Evolutionary conservation across 2,797 vertebrate genomes (phyloP).

Genomic region (Crypturellus tataupa): DNA sequence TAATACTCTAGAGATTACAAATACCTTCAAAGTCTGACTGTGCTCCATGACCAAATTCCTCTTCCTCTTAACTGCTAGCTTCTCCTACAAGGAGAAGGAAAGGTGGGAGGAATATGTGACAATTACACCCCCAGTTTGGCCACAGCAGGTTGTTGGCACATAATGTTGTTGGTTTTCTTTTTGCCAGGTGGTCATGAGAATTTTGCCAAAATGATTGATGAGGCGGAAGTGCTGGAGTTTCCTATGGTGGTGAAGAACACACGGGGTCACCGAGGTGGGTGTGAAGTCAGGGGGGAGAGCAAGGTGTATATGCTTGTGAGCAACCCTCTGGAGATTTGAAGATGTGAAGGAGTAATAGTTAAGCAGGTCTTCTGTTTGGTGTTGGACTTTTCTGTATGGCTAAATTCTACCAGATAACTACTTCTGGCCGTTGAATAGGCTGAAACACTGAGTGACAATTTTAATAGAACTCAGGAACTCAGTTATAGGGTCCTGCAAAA

Average conservation of each 20-base stretch:
- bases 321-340: background rate
- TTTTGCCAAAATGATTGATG: slow-evolving; percentile 89
- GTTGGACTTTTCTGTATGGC: background rate
- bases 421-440: background rate
- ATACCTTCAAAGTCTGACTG: background rate
- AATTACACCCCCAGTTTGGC: background rate
- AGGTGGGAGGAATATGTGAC: slow-evolving; percentile 12
- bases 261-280: slow-evolving; percentile 86
- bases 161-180: slow-evolving; percentile 65
- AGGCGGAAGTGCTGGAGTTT: slow-evolving; percentile 87
- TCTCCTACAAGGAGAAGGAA: background rate
- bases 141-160: background rate
- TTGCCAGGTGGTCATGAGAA: slow-evolving; percentile 87
- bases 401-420: background rate
- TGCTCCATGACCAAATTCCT: background rate
- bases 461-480: background rate
- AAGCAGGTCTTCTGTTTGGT: background rate
- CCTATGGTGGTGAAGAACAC: slow-evolving; percentile 89
- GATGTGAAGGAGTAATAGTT: background rate
- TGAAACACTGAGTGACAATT: background rate
- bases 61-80: background rate
- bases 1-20: background rate
- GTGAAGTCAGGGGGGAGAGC: slow-evolving; percentile 27
- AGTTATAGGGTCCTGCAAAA: background rate
- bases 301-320: background rate